Conservation (phyloP, 1,140 invertebrate genomes). For the Neodiprion virginianus region DNA sequence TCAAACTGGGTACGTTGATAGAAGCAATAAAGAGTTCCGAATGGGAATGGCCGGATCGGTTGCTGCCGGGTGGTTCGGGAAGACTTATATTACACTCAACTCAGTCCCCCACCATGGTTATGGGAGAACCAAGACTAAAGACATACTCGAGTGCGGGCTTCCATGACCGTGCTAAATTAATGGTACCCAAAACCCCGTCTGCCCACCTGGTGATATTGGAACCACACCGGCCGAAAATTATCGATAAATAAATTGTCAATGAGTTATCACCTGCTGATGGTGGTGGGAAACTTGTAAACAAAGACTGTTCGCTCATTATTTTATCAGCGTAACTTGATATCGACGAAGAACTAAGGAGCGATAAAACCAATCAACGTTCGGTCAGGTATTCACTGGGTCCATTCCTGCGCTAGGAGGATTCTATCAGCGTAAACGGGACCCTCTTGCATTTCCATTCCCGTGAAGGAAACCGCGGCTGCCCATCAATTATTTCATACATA, state of each 20-base stretch:
- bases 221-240: conserved; percentile 29
- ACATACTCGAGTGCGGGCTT: neutral
- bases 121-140: neutral
- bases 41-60: conserved; percentile 29
- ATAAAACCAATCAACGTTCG: neutral
- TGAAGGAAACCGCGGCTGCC: neutral
- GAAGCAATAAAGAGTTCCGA: conserved; percentile 42
- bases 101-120: neutral
- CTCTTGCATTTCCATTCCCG: neutral
- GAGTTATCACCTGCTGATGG: conserved; percentile 31
- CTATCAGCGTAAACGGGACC: neutral
- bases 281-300: no score
- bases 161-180: neutral
- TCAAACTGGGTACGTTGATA: conserved; percentile 43
- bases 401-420: neutral
- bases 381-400: neutral
- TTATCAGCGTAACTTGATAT: no score
- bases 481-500: no score
- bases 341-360: neutral
- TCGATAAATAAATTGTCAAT: conserved; percentile 42
- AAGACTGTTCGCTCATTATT: no score
- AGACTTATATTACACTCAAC: conserved; percentile 6
- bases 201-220: conserved; percentile 23
- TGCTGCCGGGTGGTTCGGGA: conserved; percentile 37
- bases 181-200: neutral